phyloP scores from a whole-genome alignment of 2,888 invertebrate genomes.

The Drosophila ustulata region DNA sequence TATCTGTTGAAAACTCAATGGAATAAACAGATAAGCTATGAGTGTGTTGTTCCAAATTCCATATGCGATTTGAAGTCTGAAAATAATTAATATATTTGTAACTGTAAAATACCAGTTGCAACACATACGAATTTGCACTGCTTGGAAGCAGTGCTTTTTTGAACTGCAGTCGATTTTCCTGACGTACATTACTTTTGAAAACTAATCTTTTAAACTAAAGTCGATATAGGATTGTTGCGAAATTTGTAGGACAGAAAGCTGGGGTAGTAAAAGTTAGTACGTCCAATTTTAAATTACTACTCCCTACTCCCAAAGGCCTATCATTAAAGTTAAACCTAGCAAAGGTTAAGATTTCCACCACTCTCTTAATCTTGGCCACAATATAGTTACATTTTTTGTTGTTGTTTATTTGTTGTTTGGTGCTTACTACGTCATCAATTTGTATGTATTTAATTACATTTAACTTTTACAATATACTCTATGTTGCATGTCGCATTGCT shows the following conservation, averaged over 20 bases:
- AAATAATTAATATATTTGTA: no score
- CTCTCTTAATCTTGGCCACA: neutral
- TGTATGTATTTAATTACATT: slow-evolving; percentile 70
- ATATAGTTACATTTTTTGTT: slow-evolving; percentile 14
- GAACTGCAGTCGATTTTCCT: neutral
- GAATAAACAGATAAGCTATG: neutral
- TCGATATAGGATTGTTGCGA: no score
- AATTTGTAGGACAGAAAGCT: no score
- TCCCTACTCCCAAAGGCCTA: no score
- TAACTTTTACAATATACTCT: slow-evolving; percentile 77
- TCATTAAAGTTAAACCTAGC: no score
- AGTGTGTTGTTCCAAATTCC: neutral
- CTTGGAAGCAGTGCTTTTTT: neutral
- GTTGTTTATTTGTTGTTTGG: slow-evolving; percentile 71
- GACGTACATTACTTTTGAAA: neutral
- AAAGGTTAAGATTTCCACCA: no score
- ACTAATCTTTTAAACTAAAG: no score
- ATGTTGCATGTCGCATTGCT: slow-evolving; percentile 46
- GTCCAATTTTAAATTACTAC: no score
- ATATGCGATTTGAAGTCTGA: neutral
- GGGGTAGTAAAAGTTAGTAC: no score
- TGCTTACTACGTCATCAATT: slow-evolving; percentile 75
- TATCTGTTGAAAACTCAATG: neutral
- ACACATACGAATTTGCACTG: neutral
- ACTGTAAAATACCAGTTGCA: neutral